Evolutionary conservation across 2,113 vertebrate species (phyloP), one percentile per base, ranked within the genome.

Genomic region (Ovibos moschatus): DNA sequence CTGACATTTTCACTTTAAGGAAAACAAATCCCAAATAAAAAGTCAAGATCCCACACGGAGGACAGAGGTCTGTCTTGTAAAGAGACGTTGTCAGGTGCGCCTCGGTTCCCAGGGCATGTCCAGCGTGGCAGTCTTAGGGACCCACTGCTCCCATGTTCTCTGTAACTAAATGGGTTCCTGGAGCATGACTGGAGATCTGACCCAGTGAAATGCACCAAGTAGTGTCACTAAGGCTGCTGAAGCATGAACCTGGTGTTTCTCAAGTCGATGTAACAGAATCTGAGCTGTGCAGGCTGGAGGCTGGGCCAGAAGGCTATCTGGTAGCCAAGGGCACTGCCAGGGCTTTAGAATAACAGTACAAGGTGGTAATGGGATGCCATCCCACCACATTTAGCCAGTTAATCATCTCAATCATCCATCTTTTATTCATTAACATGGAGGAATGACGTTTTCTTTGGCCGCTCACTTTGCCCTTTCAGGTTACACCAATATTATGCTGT

Each of bases 221-320:
- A 23, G 94, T 33, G 91, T 81, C 79, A 82, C 92, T 3, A 0
- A 33, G 94, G 76, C 92, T 30, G 2, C 62, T 45, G 50, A 96
- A 95, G 89, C 91, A 21, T 91, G 97, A 98, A 87, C 95, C 93
- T 88, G 97, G 98, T 84, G 0, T 90, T 97, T 96, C 95, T 95
- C 74, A 47, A 87, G 89, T 85, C 25, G 0, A 0, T 23, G 97
- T 97, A 98, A 98, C 53, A 76, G 67, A 95, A 97, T 84, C 95
- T 21, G 33, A 55, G 40, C 94, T 27, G 2, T 17, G n/a, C 60
- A 13, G 40, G 12, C 50, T 12, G 0, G 7, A 40, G 45, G 28
- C 43, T 1, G 33, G 64, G 45, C 90, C 97, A 93, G 95, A 15
- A 93, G 87, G 33, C 96, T 90, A 50, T 97, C 87, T 74, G 57